Percentiles rank a stretch among this genome's conserved stretches.
phyloP scores from a whole-genome alignment of 1,140 invertebrate species.

The Glomeris maerens region DNA sequence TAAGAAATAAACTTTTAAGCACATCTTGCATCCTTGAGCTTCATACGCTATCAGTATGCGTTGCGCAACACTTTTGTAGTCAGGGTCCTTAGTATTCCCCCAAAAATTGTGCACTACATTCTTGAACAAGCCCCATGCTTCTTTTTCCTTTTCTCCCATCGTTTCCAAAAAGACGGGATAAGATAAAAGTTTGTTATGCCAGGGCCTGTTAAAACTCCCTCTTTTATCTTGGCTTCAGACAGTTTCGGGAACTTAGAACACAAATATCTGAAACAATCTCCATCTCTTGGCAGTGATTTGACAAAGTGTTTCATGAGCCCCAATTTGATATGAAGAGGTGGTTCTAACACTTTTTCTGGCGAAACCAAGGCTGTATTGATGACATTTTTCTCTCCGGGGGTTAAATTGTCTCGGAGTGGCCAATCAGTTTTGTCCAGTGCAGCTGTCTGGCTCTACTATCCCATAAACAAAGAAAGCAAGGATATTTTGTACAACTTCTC shows the following conservation, averaged over 20 bases:
- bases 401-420: constrained; percentile 4
- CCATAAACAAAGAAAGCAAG: too few species aligned
- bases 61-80: constrained; percentile 8
- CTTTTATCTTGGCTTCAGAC: constrained; percentile 10
- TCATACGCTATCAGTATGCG: constrained; percentile 8
- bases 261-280: constrained; percentile 24
- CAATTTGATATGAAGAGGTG: constrained; percentile 30
- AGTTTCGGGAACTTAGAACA: constrained; percentile 22
- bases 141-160: constrained; percentile 3
- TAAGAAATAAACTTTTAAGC: constrained; percentile 11
- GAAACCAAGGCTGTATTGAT: constrained; percentile 4
- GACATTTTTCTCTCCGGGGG: constrained; percentile 7
- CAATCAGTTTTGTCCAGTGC: constrained; percentile 4
- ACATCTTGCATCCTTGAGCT: too few species aligned
- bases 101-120: constrained; percentile 9
- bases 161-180: constrained; percentile 6
- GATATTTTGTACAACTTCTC: constrained; percentile 27
- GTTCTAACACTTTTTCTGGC: constrained; percentile 18
- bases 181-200: constrained; percentile 7
- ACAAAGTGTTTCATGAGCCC: constrained; percentile 27
- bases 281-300: constrained; percentile 24
- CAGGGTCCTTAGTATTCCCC: constrained; percentile 8
- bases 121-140: constrained; percentile 6
- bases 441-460: constrained; percentile 18
- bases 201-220: constrained; percentile 4